Base-by-base conservation (phyloP, 2,113 vertebrate genomes). In the Willisornis vidua region DNA sequence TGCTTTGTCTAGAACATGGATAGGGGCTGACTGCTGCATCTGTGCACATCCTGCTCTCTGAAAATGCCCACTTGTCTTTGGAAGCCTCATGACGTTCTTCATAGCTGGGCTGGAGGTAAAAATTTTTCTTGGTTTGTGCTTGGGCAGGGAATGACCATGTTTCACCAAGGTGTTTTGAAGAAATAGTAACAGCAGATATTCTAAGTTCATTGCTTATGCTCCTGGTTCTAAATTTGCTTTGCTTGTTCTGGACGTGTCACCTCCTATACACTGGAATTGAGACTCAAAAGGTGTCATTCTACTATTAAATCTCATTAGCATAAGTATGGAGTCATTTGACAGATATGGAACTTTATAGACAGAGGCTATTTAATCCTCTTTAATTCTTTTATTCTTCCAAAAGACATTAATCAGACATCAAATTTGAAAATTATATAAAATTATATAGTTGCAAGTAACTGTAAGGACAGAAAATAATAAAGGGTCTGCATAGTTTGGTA, bases 401-500 rank as follows among this genome's bases (percentile, higher is more conserved):
- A 88, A 5, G 0, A 55, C 39, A 41, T 82, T 55, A 90, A 59
- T 19, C 71, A 41, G 17, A 26, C 13, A 51, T 76, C 25, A 57
- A 1, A 61, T 71, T 35, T 91, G 22, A 48, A 90, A 93, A 77
- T 55, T 10, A 52, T 24, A 26, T 22, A 88, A 90, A 93, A 83
- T 74, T 74, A 55, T n/a, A n/a, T n/a, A n/a, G 15, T 46, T 92
- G 19, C 33, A 88, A 77, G 49, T 63, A 67, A 75, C 37, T 29
- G 4, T 81, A 57, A 93, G 31, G 62, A 39, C 31, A 73, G 25
- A 52, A 87, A 91, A 85, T 82, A 79, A 73, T 31, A 65, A 1
- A 6, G 3, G 31, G 15, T 22, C 12, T 1, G 5, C 0, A 0
- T 35, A 67, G 7, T 22, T 8, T 55, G 28, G 63, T 70, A 77